Evolutionary conservation across 2,113 vertebrate species (phyloP), one percentile per base, ranked within the genome.

Genomic region (Saiga tatarica): DNA sequence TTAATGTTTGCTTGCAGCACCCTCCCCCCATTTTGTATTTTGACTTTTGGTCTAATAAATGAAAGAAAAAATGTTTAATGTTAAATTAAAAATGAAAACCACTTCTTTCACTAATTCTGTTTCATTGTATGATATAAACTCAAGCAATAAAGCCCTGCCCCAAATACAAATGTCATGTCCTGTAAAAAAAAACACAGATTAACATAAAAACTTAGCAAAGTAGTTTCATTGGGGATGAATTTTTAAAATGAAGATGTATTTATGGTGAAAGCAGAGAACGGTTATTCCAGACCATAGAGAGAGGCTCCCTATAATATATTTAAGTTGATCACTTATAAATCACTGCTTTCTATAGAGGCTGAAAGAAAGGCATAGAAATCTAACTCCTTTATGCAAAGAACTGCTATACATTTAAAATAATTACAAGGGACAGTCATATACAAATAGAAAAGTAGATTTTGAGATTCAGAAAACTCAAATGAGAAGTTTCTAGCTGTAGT

Each of bases 201-300:
- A 67, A 92, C 21, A 57, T 45, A 10, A 87, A 45, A 94, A 76
- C 26, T 86, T 96, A 85, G 9, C 2, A 3, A 19, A 52, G 39
- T 36, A 88, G 26, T 88, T 89, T 88, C 74, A 91, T 11, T 87
- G 36, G 25, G 4, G 19, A 33, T 67, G 45, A 25, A 71, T 94
- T 91, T 62, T 97, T 95, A 71, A 93, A 89, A 55, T 67, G 52
- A 95, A 92, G 14, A n/a, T 60, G 59, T 84, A 16, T 87, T 87
- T 84, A 52, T 94, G 55, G n/a, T 52, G 71, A 82, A 45, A 91
- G 47, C 30, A 71, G 33, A 23, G 33, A 86, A 30, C 3, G 7
- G 47, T 45, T 78, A 19, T 67, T 71, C 53, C 12, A 95, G 28
- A 57, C 76, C 59, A 14, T 23, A 59, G 45, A 55, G 82, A 79